A percentile compares a stretch with the other conserved stretches of the same genome.
phyloP scores from a whole-genome alignment of 2,113 vertebrate species.

The Heterotilapia buettikoferi region DNA sequence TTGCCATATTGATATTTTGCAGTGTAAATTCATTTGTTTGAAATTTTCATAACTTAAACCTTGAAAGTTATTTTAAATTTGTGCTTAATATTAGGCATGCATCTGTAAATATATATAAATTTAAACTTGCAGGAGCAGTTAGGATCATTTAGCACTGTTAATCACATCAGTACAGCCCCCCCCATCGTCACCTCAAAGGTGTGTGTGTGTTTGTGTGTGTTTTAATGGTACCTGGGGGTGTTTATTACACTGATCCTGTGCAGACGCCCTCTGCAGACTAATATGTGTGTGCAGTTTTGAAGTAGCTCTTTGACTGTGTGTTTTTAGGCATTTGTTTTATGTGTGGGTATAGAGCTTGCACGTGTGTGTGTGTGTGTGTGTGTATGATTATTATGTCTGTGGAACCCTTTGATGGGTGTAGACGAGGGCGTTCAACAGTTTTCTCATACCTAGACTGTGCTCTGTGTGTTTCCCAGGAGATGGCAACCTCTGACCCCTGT shows the following conservation, averaged over 20 bases:
- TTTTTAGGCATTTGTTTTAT: not conserved
- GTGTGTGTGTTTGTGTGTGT: constrained; percentile 29
- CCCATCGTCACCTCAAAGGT: not conserved
- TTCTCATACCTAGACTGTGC: constrained; percentile 46
- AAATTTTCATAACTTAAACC: not conserved
- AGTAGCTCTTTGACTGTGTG: constrained; percentile 16
- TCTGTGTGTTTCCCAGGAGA: constrained; percentile 64
- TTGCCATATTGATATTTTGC: not conserved
- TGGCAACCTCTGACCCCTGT: constrained; percentile 66
- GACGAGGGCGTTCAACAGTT: constrained; percentile 7
- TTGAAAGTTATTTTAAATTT: not conserved
- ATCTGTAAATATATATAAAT: not conserved
- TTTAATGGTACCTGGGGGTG: constrained; percentile 13
- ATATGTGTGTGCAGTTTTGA: constrained; percentile 7
- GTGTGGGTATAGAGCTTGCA: not conserved
- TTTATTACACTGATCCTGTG: constrained; percentile 28
- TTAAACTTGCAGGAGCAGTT: not conserved
- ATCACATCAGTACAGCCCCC: not conserved
- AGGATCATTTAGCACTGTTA: not conserved
- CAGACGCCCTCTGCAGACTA: constrained; percentile 41
- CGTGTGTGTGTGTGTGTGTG: not conserved
- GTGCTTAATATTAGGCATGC: not conserved
- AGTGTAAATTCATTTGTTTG: not conserved
- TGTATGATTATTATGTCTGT: constrained; percentile 2
- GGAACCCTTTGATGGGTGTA: constrained; percentile 31